phyloP scores from a whole-genome alignment of 2,888 invertebrate genomes.

The Eulithis prunata region DNA sequence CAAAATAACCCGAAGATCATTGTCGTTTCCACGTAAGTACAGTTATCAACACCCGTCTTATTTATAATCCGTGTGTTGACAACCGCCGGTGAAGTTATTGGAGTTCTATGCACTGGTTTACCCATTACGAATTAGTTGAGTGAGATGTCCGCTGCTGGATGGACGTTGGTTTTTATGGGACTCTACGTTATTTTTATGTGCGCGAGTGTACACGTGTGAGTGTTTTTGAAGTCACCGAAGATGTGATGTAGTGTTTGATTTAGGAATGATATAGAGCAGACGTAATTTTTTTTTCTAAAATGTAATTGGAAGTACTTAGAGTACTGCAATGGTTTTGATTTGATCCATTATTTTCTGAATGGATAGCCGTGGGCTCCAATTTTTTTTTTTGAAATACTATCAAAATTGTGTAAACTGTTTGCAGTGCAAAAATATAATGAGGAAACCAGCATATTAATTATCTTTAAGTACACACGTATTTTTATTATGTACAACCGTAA shows the following conservation, averaged over 20 bases:
- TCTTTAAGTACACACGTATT: no score
- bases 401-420: no score
- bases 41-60: constrained; percentile 79
- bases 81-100: constrained; percentile 74
- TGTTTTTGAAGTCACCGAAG: constrained; percentile 4
- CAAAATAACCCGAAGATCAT: constrained; percentile 74
- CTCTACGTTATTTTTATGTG: constrained; percentile 57
- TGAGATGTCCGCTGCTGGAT: constrained; percentile 77
- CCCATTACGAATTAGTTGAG: constrained; percentile 82
- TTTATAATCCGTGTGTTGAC: constrained; percentile 76
- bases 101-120: constrained; percentile 66
- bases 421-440: no score
- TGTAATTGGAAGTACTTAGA: neutral
- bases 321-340: no score
- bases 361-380: no score
- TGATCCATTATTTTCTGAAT: no score
- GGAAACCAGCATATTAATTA: no score
- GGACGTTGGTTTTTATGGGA: constrained; percentile 74
- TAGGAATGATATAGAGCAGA: neutral
- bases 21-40: constrained; percentile 75
- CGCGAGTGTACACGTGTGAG: constrained; percentile 44
- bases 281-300: no score
- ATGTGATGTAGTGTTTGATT: neutral
- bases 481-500: no score
- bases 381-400: no score